Evolutionary conservation across 92 coral and sea anemone genomes (phyloP).

Genomic region (Parazoanthus swiftii): DNA sequence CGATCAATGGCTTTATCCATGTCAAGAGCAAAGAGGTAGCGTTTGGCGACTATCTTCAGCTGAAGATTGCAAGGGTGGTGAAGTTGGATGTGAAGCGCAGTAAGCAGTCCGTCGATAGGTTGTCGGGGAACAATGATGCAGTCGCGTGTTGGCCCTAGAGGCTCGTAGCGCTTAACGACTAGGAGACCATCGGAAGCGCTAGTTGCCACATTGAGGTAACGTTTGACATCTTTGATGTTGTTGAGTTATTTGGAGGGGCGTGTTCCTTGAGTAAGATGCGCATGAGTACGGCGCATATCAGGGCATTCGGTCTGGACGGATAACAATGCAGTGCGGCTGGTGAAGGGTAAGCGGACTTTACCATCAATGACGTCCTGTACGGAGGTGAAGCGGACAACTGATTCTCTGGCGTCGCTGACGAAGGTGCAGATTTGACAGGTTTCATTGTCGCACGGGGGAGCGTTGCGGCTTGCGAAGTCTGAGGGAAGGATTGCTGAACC

Average conservation of each 20-base stretch:
- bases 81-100: background rate
- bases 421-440: constrained; percentile 47
- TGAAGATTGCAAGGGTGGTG: background rate
- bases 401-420: constrained; percentile 6
- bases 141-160: background rate
- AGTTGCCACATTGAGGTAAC: background rate
- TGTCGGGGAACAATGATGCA: background rate
- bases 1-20: background rate
- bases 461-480: constrained; percentile 45
- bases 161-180: background rate
- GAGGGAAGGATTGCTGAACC: constrained; percentile 35
- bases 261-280: background rate
- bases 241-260: background rate
- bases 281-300: background rate
- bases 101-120: background rate
- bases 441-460: constrained; percentile 24
- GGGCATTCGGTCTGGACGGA: background rate
- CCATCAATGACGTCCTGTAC: background rate
- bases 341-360: background rate
- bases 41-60: background rate
- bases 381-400: too few relatives aligned
- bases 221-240: background rate
- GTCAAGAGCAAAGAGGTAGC: constrained; percentile 33
- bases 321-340: background rate
- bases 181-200: background rate